Conservation (phyloP, 2,113 vertebrate genomes). For the cattle (Bos taurus) region ARS-UCD2.0 NC_037329.1:76752001-76752500, state of each 20-base stretch:
- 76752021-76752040: background rate
- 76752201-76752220: background rate
- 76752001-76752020: background rate
- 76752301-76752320: background rate
- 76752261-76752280: background rate
- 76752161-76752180: background rate
- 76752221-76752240: background rate
- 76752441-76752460: background rate
- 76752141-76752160: background rate
- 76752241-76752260: background rate
- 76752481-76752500: background rate
- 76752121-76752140: background rate
- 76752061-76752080: background rate
- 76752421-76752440: background rate
- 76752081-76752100: background rate
- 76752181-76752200: background rate
- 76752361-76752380: background rate
- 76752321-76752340: background rate
- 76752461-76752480: background rate
- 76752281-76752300: background rate
- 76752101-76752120: background rate
- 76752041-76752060: background rate
- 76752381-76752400: background rate
- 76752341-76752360: background rate
- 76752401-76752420: background rate